Percentiles rank a stretch among this genome's conserved stretches.
Evolutionary conservation across 2,113 vertebrate species (phyloP).

Genomic region (Salminus brasiliensis): DNA sequence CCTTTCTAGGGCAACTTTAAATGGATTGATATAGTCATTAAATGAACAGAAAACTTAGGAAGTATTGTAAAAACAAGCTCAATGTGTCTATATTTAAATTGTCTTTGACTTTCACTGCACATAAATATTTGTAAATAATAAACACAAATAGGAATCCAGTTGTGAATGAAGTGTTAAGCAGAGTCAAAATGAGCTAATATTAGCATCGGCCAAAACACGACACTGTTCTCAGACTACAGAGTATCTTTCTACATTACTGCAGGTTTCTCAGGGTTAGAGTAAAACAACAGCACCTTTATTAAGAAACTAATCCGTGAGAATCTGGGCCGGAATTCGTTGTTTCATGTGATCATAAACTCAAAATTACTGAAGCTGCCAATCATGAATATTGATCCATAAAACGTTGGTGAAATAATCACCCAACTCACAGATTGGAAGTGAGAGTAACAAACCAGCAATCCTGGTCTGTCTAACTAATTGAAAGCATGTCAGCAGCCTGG

Average conservation of each 20-base stretch:
- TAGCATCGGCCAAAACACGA: neutral
- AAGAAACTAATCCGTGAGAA: neutral
- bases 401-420: slow-evolving; percentile 28
- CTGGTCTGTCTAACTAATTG: slow-evolving; percentile 61
- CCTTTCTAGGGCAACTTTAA: no score
- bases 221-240: neutral
- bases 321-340: neutral
- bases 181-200: neutral
- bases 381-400: neutral
- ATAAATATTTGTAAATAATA: no score
- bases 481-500: slow-evolving; percentile 51
- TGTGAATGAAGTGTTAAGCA: no score
- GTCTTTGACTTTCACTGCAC: no score
- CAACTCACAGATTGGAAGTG: slow-evolving; percentile 67
- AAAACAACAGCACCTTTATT: neutral
- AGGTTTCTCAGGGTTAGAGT: neutral
- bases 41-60: no score
- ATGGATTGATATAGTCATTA: no score
- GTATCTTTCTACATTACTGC: neutral
- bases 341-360: neutral
- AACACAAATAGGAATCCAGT: no score
- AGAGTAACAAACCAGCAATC: slow-evolving; percentile 55
- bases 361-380: slow-evolving; percentile 11
- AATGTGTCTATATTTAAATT: no score
- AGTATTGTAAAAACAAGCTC: no score